Conservation (phyloP, 23 tunicate genomes). For the Ciona savignyi region DNA sequence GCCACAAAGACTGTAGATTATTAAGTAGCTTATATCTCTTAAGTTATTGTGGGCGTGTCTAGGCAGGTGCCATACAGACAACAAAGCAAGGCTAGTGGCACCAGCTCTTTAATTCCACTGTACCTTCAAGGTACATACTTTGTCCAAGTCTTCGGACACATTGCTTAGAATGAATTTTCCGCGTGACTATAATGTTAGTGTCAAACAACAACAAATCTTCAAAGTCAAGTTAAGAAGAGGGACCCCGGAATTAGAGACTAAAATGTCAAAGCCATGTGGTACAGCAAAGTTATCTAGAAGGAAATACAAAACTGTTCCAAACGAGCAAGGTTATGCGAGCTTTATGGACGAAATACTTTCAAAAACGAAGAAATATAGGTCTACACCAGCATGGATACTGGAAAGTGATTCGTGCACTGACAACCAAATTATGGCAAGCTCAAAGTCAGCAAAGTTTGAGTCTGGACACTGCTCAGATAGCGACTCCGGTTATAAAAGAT, state of each 20-base stretch:
- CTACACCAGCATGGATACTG: neutral
- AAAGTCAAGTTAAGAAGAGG: conserved; percentile 6
- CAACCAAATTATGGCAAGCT: neutral
- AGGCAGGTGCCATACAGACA: neutral
- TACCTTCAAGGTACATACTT: neutral
- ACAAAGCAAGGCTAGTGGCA: neutral
- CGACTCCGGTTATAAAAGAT: conserved; percentile 21
- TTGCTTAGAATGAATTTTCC: neutral
- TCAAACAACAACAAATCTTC: conserved; percentile 1
- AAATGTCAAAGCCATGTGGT: neutral
- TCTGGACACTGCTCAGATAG: neutral
- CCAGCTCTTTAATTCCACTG: neutral
- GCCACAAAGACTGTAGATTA: too few relatives aligned
- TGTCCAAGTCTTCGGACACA: neutral
- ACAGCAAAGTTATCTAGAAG: neutral
- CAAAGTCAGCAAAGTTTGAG: neutral
- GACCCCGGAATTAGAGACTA: neutral
- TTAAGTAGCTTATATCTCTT: neutral
- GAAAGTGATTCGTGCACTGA: neutral
- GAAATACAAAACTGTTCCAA: neutral
- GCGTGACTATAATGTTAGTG: neutral
- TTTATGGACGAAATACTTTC: conserved; percentile 18
- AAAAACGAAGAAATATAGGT: neutral
- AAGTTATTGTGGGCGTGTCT: neutral
- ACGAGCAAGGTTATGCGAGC: neutral